Percentiles rank a stretch among this genome's conserved stretches.
Evolutionary conservation across 2,888 invertebrate species (phyloP).

Genomic region (Chydorus sphaericus): DNA sequence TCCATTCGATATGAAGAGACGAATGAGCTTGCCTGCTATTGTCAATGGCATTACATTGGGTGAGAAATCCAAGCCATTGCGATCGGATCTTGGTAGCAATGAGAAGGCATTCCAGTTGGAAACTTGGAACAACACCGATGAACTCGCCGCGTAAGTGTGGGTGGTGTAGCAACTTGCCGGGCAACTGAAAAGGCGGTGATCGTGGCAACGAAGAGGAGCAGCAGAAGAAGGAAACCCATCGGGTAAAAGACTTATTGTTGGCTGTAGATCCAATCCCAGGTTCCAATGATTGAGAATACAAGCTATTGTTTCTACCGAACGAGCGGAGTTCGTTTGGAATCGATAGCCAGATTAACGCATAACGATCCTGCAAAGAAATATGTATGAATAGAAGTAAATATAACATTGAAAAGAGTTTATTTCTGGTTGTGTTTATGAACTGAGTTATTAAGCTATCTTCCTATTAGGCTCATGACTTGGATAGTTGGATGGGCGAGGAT

Average conservation of each 20-base stretch:
- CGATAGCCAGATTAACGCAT: too few species aligned
- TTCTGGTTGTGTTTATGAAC: too few species aligned
- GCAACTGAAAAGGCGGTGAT: not conserved
- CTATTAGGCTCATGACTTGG: too few species aligned
- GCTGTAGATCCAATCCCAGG: not conserved
- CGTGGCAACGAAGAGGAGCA: not conserved
- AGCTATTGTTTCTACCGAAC: not conserved
- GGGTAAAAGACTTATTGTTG: not conserved
- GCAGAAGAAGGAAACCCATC: not conserved
- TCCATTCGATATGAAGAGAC: too few species aligned
- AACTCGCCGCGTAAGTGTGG: not conserved
- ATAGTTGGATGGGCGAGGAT: too few species aligned
- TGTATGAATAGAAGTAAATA: too few species aligned
- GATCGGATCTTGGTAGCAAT: slow-evolving; percentile 4
- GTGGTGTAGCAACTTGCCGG: not conserved
- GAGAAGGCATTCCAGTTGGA: not conserved
- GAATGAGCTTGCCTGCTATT: not conserved
- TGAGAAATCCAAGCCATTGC: slow-evolving; percentile 10
- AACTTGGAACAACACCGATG: not conserved
- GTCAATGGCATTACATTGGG: not conserved
- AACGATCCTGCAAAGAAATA: too few species aligned
- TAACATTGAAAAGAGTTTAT: too few species aligned
- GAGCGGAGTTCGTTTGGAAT: too few species aligned
- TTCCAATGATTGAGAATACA: not conserved
- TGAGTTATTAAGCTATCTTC: too few species aligned